phyloP scores from a whole-genome alignment of 2,797 vertebrate genomes.

The Myoxocephalus aenaeus region DNA sequence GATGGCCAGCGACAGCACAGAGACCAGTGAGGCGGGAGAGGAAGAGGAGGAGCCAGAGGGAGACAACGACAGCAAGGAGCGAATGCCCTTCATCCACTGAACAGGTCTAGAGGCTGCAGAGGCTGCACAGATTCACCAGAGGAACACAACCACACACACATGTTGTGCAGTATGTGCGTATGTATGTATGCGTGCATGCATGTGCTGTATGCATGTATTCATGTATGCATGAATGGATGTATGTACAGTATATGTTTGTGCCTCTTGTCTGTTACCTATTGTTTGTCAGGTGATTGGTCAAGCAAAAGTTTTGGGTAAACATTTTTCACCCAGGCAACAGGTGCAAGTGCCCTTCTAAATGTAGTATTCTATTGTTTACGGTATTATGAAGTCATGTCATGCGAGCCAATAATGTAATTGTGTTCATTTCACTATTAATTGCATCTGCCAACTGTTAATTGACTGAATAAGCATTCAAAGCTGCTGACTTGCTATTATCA shows the following conservation, averaged over 20 bases:
- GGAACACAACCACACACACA: constrained; percentile 84
- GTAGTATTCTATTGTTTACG: constrained; percentile 78
- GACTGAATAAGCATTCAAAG: constrained; percentile 26
- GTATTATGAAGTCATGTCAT: constrained; percentile 81
- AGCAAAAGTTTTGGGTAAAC: constrained; percentile 75
- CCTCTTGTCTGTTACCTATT: constrained; percentile 67
- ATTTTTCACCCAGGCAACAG: constrained; percentile 57
- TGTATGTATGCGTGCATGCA: constrained; percentile 31
- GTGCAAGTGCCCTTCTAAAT: constrained; percentile 86
- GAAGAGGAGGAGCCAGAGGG: constrained; percentile 98
- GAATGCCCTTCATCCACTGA: constrained; percentile 99
- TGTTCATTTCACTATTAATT: constrained; percentile 42
- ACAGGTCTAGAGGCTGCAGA: constrained; percentile 64
- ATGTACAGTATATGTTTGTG: constrained; percentile 76
- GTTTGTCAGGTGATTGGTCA: constrained; percentile 87
- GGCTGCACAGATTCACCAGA: constrained; percentile 65
- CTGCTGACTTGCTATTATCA: background rate
- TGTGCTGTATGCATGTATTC: constrained; percentile 61
- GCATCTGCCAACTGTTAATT: constrained; percentile 28
- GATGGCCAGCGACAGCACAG: constrained; percentile 99
- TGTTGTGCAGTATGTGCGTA: constrained; percentile 84
- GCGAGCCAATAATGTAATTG: constrained; percentile 44
- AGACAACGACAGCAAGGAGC: constrained; percentile 96
- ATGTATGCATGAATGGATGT: constrained; percentile 47
- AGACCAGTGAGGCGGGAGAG: constrained; percentile 98